Percentiles rank a stretch among this genome's conserved stretches.
phyloP scores from a whole-genome alignment of 2,113 vertebrate genomes.

The Phylloscopus trochilus region DNA sequence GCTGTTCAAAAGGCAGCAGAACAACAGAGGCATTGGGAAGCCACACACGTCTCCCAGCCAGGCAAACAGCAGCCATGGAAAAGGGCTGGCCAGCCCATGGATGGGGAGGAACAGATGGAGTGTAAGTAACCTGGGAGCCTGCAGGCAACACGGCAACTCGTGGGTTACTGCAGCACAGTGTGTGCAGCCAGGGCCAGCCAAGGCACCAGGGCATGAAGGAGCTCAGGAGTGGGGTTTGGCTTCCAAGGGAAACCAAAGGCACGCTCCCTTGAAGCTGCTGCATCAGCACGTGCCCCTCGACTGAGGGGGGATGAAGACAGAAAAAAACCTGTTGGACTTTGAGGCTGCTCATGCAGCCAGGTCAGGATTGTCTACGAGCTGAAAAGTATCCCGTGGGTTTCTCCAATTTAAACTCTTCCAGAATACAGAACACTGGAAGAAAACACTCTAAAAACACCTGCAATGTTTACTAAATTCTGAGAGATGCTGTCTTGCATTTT shows the following conservation, averaged over 20 bases:
- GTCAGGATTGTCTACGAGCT: background rate
- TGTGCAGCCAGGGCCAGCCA: background rate
- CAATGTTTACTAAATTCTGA: background rate
- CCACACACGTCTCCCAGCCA: background rate
- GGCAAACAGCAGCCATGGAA: background rate
- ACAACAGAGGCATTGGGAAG: background rate
- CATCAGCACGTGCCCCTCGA: background rate
- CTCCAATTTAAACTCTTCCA: background rate
- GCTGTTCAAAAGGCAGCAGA: background rate
- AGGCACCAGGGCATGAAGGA: background rate
- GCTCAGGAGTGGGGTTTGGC: background rate
- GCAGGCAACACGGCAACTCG: background rate
- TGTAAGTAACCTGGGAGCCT: constrained; percentile 50
- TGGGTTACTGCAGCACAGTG: background rate
- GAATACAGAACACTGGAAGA: background rate
- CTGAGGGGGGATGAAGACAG: background rate
- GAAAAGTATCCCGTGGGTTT: background rate
- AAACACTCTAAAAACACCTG: background rate
- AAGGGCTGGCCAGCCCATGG: background rate
- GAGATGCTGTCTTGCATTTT: background rate
- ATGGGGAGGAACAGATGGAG: constrained; percentile 42
- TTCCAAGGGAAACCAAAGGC: background rate
- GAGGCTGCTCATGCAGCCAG: background rate
- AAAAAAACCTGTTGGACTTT: background rate
- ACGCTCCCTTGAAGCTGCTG: rapidly evolving